Base-by-base conservation (phyloP, 2,797 vertebrate species). In the Brachymystax lenok region DNA sequence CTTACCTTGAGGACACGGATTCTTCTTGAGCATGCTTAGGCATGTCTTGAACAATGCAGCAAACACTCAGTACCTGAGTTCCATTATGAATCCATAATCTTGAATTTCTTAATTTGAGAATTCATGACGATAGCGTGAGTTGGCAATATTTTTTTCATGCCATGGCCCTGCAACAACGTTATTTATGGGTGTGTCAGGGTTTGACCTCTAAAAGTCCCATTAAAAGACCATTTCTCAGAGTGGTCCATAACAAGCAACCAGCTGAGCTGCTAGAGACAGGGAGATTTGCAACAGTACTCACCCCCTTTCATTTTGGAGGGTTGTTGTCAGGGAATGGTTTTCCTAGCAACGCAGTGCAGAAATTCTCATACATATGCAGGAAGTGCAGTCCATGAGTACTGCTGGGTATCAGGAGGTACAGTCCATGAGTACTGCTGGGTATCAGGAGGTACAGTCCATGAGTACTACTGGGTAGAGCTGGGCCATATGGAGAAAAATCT, bases 21-120 rank as follows among this genome's bases (percentile, higher is more conserved):
- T 85, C 75, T 83, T 84, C 77, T 79, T 84, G 24, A 24, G 24
- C 33, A 70, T 27, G 85, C 71, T 61, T 21, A 33, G 72, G 81
- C 87, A 71, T 17, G 82, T 70, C 71, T 69, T 54, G 27, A 79
- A 27, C 61, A 33, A 35, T 27, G 54, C 40, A 61, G 21, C 3
- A 14, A 6, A 16, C 28, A 74, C 54, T 52, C 5, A 63, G 30
- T 52, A 1, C 12, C 51, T 54, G 3, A 64, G 21, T 30, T 3
- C 64, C 67, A 70, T 52, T 12, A 0, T 3, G n/a, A 13, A 16
- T 2, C 0, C 40, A 12, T 3, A 63, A 4, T 27, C 63, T 12
- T 5, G 19, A 19, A 80, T 79, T 77, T 82, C 10, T 12, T 16
- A 12, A 76, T 74, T n/a, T 0, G 40, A 3, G 50, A 52, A 69